A percentile compares a stretch with the other conserved stretches of the same genome.
Evolutionary conservation across 2,797 vertebrate species (phyloP).

Genomic region (Arrhamphus sclerolepis): DNA sequence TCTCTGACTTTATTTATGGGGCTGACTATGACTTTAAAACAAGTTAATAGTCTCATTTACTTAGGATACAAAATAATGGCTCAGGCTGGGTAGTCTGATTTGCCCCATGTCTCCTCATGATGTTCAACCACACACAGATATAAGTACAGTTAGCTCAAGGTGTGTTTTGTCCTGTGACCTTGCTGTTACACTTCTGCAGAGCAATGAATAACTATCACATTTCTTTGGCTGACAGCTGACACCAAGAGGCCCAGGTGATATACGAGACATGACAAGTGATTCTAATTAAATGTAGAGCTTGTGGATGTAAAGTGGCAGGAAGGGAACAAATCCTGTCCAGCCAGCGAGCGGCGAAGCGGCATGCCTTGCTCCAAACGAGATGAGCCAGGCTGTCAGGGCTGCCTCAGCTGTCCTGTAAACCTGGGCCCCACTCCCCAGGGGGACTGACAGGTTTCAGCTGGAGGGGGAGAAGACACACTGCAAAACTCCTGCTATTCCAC

Average conservation of each 20-base stretch:
- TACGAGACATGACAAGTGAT: slow-evolving; percentile 88
- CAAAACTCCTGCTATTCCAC: slow-evolving; percentile 70
- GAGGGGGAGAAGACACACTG: slow-evolving; percentile 77
- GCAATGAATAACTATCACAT: slow-evolving; percentile 88
- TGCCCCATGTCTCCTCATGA: slow-evolving; percentile 17
- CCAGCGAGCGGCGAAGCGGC: slow-evolving; percentile 70
- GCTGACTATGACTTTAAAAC: slow-evolving; percentile 20
- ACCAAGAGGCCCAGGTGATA: slow-evolving; percentile 84
- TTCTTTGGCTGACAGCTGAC: slow-evolving; percentile 87
- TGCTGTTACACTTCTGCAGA: slow-evolving; percentile 79
- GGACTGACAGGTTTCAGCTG: slow-evolving; percentile 83
- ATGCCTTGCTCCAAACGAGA: slow-evolving; percentile 76
- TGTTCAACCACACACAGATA: slow-evolving; percentile 39
- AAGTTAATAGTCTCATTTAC: slow-evolving; percentile 24
- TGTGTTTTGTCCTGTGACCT: slow-evolving; percentile 82
- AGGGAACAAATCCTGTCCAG: slow-evolving; percentile 83
- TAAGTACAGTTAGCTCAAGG: slow-evolving; percentile 81
- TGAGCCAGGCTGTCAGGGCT: slow-evolving; percentile 80
- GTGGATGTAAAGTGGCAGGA: slow-evolving; percentile 86
- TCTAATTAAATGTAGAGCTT: slow-evolving; percentile 87
- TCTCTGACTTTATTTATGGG: slow-evolving; percentile 8
- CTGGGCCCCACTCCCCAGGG: slow-evolving; percentile 68
- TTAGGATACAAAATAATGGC: slow-evolving; percentile 26
- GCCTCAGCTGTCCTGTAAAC: slow-evolving; percentile 80
- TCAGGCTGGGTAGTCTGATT: slow-evolving; percentile 25